Base-by-base conservation (phyloP, 1,140 invertebrate genomes). In the Drosophila nigrodunni region DNA sequence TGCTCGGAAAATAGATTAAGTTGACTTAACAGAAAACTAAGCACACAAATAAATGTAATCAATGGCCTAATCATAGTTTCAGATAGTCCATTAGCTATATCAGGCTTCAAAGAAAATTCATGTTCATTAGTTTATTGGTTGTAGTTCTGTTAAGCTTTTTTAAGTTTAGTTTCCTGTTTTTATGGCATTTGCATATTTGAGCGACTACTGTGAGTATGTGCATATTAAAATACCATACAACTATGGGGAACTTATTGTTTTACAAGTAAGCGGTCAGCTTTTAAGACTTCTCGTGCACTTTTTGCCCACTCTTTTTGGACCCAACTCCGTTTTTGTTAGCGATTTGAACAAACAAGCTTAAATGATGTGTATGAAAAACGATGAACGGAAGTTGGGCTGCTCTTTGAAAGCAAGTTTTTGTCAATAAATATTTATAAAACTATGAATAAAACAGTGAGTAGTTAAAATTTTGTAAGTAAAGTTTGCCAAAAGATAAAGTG, bases 141-240 rank as follows among this genome's bases (percentile, higher is more conserved):
- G 15, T 13, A 8, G 41, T 52, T 52, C 50, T 46, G 15, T 70
- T 60, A n/a, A 62, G 34, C 66, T 57, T 46, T 50, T 68, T 30
- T 15, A 18, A 44, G 52, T 64, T 64, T 43, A 1, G 55, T 50
- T 71, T 46, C 21, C 21, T 39, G 9, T 55, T 68, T 59, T 54
- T 65, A 49, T 59, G 46, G 15, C 73, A 69, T 70, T 62, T n/a
- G n/a, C n/a, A n/a, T n/a, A n/a, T n/a, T n/a, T n/a, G n/a, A n/a
- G n/a, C n/a, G n/a, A n/a, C n/a, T n/a, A n/a, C n/a, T n/a, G n/a
- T n/a, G n/a, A n/a, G n/a, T 65, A 55, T 55, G 35, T 68, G 66
- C 72, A 74, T 74, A 74, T 62, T 74, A 69, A 74, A 74, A 69
- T 49, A 37, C 43, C 67, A 74, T 70, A 61, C 21, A 34, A 71